Conservation (phyloP, 2,888 invertebrate genomes). For the Leptinotarsa tumamoca region DNA sequence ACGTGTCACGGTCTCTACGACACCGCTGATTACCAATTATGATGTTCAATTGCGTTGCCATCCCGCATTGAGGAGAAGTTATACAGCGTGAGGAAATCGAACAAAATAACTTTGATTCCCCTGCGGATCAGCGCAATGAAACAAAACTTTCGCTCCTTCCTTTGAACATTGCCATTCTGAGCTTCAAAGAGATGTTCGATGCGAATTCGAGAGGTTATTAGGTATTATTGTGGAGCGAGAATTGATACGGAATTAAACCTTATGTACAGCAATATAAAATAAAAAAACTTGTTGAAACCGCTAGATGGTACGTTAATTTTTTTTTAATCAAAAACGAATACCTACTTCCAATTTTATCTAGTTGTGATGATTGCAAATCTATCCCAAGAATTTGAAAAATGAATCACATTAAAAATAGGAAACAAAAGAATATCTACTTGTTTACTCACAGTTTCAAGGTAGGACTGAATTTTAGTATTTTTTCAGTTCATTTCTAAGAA, state of each 20-base stretch:
- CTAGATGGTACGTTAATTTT: too few relatives aligned
- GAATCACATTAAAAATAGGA: too few relatives aligned
- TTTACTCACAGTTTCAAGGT: too few relatives aligned
- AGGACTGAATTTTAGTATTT: too few relatives aligned
- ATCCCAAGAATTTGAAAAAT: too few relatives aligned
- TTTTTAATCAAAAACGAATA: too few relatives aligned
- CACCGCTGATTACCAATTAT: conserved; percentile 63
- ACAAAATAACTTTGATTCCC: conserved; percentile 54
- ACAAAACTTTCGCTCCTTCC: conserved; percentile 39
- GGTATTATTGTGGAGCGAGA: background rate
- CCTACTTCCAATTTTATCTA: too few relatives aligned
- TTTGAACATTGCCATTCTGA: conserved; percentile 23
- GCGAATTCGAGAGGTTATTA: conserved; percentile 3
- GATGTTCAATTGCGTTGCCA: conserved; percentile 62
- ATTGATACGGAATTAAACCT: background rate
- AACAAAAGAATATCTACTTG: too few relatives aligned
- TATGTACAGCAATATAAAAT: background rate
- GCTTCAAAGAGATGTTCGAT: conserved; percentile 17
- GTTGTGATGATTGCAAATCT: too few relatives aligned
- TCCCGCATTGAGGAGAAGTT: conserved; percentile 47
- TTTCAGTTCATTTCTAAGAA: too few relatives aligned
- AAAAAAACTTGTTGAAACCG: too few relatives aligned
- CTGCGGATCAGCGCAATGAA: conserved; percentile 38
- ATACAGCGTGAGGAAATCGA: conserved; percentile 51
- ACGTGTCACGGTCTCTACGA: conserved; percentile 61